phyloP scores from a whole-genome alignment of 2,797 vertebrate species.

The Thaleichthys pacificus region DNA sequence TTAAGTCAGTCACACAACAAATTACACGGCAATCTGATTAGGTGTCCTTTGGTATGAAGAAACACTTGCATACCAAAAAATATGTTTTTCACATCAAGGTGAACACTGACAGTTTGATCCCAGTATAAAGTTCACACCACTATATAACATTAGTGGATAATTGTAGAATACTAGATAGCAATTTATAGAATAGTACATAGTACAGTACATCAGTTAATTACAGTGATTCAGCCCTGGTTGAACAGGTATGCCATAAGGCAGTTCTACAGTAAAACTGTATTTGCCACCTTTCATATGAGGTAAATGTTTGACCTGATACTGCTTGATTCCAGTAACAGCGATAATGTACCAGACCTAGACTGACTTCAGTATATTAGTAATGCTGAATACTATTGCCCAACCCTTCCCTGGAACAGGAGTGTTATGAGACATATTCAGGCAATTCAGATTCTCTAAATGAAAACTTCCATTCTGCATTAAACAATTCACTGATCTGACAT shows the following conservation, averaged over 20 bases:
- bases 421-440: neutral
- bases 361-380: neutral
- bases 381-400: neutral
- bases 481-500: no score
- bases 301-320: neutral
- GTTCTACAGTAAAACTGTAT: neutral
- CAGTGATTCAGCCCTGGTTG: neutral
- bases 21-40: neutral
- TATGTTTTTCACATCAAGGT: neutral
- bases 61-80: neutral
- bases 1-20: neutral
- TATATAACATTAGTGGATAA: no score
- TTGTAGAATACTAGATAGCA: no score
- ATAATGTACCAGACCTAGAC: neutral
- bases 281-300: neutral
- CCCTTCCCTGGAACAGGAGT: neutral
- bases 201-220: neutral
- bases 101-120: no score
- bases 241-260: neutral
- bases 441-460: no score
- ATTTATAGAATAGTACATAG: neutral
- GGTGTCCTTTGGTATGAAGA: neutral
- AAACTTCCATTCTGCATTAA: no score
- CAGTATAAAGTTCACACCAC: no score
- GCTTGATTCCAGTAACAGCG: neutral